Base-by-base conservation (phyloP, 2,113 vertebrate species). In the Nothobranchius furzeri region DNA sequence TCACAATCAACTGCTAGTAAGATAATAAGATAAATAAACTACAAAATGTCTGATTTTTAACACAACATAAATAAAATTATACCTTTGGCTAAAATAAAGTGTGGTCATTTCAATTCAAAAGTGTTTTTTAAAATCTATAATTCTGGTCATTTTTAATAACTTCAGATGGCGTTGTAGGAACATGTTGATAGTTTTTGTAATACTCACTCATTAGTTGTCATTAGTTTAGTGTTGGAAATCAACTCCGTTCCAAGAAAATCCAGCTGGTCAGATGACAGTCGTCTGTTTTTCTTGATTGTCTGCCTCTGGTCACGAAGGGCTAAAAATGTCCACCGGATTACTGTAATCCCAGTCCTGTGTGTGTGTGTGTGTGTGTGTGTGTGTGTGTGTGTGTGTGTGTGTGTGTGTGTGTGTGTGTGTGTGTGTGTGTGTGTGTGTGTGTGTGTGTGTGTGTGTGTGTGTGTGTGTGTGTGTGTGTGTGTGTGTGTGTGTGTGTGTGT, bases 251-350 rank as follows among this genome's bases (percentile, higher is more conserved):
- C 11, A 47, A 42, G 63, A 69, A 71, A 71, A 71, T 74, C 62
- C 79, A 79, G 54, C 17, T 52, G 68, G 66, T 75, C 76, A 73
- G 70, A 67, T 71, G 65, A 79, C 60, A 52, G 64, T 64, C 68
- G 56, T 82, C 76, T 66, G 60, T 76, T 78, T 81, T 79, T 70
- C 75, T 78, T 40, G 11, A 84, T 76, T 66, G 67, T 79, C 71
- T 79, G 59, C 67, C 64, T 72, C 61, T 81, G 67, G 71, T 77
- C 75, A 62, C 61, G 77, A 68, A 63, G 70, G 57, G 71, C 83
- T 83, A 87, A 87, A 84, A 87, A 88, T 85, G 85, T 52, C 53
- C 50, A 49, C 71, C 62, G 81, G 86, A 90, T 87, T 87, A 88
- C 62, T 75, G 77, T 90, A 88, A 90, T 88, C 83, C 83, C 75